phyloP scores from a whole-genome alignment of 2,888 invertebrate species.

The Aphidius colemani region DNA sequence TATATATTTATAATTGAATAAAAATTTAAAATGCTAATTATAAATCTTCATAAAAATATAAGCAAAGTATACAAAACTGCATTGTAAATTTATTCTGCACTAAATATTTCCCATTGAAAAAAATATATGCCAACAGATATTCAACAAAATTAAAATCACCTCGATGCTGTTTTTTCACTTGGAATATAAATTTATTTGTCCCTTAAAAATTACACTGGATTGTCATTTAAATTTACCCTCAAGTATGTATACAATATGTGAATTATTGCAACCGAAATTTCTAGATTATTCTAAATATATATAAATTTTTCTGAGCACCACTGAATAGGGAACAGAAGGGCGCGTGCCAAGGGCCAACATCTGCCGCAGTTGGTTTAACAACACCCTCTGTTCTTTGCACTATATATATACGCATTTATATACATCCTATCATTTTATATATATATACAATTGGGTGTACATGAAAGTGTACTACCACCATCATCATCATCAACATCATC shows the following conservation, averaged over 20 bases:
- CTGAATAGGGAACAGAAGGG: slow-evolving; percentile 47
- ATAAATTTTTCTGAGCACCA: slow-evolving; percentile 43
- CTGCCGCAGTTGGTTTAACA: slow-evolving; percentile 53
- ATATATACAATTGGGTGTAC: not conserved
- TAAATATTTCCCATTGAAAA: no score
- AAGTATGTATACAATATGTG: not conserved
- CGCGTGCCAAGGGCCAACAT: slow-evolving; percentile 57
- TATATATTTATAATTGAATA: not conserved
- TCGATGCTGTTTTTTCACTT: no score
- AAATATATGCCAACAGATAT: no score
- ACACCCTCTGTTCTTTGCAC: slow-evolving; percentile 46
- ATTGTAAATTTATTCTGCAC: no score
- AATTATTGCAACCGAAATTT: slow-evolving; percentile 14
- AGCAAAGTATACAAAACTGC: no score
- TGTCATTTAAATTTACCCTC: slow-evolving; percentile 3
- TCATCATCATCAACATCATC: slow-evolving; percentile 25
- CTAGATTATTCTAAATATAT: slow-evolving; percentile 4
- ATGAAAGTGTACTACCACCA: slow-evolving; percentile 36
- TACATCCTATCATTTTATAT: slow-evolving; percentile 15
- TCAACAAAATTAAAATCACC: no score
- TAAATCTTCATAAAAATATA: no score
- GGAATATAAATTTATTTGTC: no score
- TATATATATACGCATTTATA: slow-evolving; percentile 30
- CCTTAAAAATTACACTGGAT: not conserved
- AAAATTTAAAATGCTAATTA: no score